These are phyloP conservation scores for Aselliscus stoliczkanus DNA, from an alignment of 2,797 vertebrate species.

Conservation along the genomic window DNA sequence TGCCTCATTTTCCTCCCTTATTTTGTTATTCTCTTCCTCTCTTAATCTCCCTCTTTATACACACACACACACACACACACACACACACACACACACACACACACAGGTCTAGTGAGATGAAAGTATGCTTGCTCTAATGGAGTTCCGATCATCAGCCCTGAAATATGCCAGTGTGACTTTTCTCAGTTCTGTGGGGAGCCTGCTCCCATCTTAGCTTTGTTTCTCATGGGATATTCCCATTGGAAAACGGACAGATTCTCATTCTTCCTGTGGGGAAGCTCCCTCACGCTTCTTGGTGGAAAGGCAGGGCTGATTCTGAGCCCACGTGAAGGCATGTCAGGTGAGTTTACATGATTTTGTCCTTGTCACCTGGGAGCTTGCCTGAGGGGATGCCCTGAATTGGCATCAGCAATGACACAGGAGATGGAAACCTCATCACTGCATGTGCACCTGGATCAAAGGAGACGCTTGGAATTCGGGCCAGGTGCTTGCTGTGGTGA, in stretches of 20 bases:
- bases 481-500: not conserved
- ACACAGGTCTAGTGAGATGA: slow-evolving; percentile 30
- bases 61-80: not conserved
- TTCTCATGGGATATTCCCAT: not conserved
- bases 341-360: slow-evolving; percentile 17
- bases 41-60: not conserved
- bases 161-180: slow-evolving; percentile 6
- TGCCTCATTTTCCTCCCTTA: not conserved
- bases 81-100: not conserved
- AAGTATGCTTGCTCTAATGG: slow-evolving; percentile 17
- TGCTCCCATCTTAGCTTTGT: not conserved
- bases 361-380: slow-evolving; percentile 47
- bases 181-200: slow-evolving; percentile 53
- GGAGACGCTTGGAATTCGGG: not conserved
- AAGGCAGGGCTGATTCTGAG: not conserved
- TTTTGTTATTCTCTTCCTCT: not conserved
- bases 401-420: not conserved
- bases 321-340: not conserved
- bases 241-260: not conserved
- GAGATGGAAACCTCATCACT: not conserved
- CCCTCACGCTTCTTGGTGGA: not conserved
- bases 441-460: not conserved
- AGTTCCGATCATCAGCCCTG: slow-evolving; percentile 48
- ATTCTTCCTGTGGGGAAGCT: not conserved
- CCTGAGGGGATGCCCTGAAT: slow-evolving; percentile 20